These are phyloP conservation scores for Eledone cirrhosa DNA, from an alignment of 2,888 invertebrate species.

Conservation along the genomic window DNA sequence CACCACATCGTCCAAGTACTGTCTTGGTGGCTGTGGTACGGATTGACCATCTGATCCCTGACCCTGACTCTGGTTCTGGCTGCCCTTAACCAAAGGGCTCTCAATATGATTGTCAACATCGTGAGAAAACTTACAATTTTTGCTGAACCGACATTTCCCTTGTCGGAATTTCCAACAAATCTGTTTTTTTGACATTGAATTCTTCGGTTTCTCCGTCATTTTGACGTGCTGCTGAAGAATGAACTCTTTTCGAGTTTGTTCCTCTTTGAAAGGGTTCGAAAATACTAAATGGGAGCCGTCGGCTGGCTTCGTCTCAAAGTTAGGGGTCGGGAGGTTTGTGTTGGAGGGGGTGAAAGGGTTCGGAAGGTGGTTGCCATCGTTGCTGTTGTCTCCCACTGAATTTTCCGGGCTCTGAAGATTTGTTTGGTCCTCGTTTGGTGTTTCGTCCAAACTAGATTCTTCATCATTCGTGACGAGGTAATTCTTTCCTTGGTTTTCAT, in stretches of 20 bases:
- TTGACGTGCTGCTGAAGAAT: conserved; percentile 90
- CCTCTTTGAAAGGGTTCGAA: conserved; percentile 85
- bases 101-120: conserved; percentile 76
- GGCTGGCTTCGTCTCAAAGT: conserved; percentile 37
- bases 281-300: conserved; percentile 75
- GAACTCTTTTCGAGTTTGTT: conserved; percentile 85
- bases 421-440: conserved; percentile 1
- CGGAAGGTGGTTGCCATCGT: conserved; percentile 32
- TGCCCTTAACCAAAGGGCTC: conserved; percentile 30
- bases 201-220: conserved; percentile 74
- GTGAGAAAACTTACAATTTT: conserved; percentile 90
- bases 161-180: conserved; percentile 94
- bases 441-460: conserved; percentile 15
- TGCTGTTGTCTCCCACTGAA: conserved; percentile 19
- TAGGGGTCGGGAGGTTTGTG: conserved; percentile 42
- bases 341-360: conserved; percentile 32
- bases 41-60: conserved; percentile 16
- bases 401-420: not conserved
- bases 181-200: conserved; percentile 77
- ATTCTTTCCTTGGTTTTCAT: not conserved
- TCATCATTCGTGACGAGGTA: not conserved
- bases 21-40: conserved; percentile 72
- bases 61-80: conserved; percentile 29
- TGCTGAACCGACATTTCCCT: conserved; percentile 88
- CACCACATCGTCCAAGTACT: conserved; percentile 19